A percentile compares a stretch with the other conserved stretches of the same genome.
These are phyloP conservation scores for Gnathonemus longibarbis DNA, from an alignment of 2,113 vertebrate genomes.

Conservation along the genomic window DNA sequence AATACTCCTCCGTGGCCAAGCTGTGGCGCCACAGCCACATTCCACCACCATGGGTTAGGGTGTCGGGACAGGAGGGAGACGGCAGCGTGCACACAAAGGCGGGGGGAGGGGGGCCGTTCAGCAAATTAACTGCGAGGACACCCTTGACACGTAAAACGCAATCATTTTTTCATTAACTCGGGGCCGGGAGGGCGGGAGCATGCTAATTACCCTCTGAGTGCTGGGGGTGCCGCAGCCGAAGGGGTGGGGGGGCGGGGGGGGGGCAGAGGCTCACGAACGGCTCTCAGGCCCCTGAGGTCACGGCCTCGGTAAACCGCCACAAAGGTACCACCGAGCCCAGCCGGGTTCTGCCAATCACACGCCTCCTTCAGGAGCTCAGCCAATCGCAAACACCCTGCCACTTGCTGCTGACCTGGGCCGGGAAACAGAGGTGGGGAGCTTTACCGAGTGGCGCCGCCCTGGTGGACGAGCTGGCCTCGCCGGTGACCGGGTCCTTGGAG, in stretches of 20 bases:
- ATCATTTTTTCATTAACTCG: conserved; percentile 72
- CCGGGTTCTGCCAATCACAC: too few species aligned
- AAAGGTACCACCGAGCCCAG: too few species aligned
- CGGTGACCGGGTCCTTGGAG: conserved; percentile 85
- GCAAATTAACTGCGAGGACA: conserved; percentile 69
- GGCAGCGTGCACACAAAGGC: neutral
- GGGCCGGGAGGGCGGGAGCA: conserved; percentile 62
- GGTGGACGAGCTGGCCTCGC: conserved; percentile 73
- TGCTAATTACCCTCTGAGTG: conserved; percentile 66
- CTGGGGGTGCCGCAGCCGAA: conserved; percentile 27
- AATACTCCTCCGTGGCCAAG: neutral
- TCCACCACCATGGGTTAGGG: neutral
- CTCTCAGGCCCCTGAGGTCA: too few species aligned
- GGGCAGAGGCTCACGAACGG: too few species aligned
- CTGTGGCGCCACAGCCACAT: neutral
- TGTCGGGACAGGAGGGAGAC: neutral
- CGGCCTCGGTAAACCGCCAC: too few species aligned
- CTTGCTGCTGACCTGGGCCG: too few species aligned
- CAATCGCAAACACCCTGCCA: too few species aligned
- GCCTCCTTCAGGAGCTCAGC: too few species aligned
- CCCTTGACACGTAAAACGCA: conserved; percentile 69
- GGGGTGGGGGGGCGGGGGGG: too few species aligned
- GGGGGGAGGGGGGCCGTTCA: conserved; percentile 29
- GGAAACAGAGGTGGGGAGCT: neutral
- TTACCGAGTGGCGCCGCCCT: conserved; percentile 74